phyloP scores from a whole-genome alignment of 2,797 vertebrate species.

The Masticophis lateralis region DNA sequence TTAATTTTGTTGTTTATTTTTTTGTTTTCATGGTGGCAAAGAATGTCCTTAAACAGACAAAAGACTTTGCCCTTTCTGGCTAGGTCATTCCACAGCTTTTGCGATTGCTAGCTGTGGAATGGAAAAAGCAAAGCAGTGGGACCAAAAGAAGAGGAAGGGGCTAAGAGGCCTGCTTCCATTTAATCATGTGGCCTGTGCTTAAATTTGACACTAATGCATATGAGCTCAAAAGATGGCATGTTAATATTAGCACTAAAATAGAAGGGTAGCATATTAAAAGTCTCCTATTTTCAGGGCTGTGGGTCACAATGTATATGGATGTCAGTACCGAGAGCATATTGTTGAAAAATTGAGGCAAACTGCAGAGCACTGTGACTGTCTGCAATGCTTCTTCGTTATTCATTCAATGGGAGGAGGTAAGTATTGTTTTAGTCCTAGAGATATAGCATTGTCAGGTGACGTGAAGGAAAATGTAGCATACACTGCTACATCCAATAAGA shows the following conservation, averaged over 20 bases:
- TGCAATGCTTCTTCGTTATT: constrained; percentile 95
- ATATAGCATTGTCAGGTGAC: neutral
- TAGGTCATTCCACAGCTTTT: neutral
- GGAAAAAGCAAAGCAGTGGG: neutral
- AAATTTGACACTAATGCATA: neutral
- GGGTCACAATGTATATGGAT: constrained; percentile 87
- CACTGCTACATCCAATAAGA: neutral
- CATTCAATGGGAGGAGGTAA: constrained; percentile 99
- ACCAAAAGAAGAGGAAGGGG: too few relatives aligned
- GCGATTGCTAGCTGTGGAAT: neutral
- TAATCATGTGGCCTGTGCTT: neutral
- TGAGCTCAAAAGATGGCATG: neutral
- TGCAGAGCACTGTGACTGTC: constrained; percentile 90
- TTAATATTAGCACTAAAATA: neutral
- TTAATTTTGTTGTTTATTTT: neutral
- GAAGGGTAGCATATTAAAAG: neutral
- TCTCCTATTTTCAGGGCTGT: constrained; percentile 81
- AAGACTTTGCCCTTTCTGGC: neutral
- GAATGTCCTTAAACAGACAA: neutral
- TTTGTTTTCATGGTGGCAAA: neutral
- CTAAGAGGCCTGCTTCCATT: neutral
- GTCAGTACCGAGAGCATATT: constrained; percentile 82
- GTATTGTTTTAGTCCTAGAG: constrained; percentile 10
- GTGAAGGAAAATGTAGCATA: neutral
- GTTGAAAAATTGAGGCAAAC: constrained; percentile 86